phyloP scores from a whole-genome alignment of 2,113 vertebrate species.

The Urocynchramus pylzowi region DNA sequence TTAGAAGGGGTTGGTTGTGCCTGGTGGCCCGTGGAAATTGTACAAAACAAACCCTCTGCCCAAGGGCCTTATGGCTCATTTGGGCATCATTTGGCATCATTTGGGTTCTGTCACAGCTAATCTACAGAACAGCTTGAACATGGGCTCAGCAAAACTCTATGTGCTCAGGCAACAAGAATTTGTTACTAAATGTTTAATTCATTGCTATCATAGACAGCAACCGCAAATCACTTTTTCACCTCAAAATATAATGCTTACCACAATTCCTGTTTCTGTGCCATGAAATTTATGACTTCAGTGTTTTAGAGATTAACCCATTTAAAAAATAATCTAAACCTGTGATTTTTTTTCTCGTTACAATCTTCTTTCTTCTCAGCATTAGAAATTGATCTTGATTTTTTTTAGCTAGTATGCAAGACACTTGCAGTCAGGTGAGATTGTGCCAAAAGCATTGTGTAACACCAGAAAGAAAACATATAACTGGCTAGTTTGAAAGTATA shows the following conservation, averaged over 20 bases:
- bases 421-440: not conserved
- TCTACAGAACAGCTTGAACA: not conserved
- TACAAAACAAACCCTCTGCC: not conserved
- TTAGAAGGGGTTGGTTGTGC: not conserved
- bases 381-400: not conserved
- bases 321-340: not conserved
- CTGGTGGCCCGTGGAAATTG: not conserved
- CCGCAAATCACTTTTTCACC: not conserved
- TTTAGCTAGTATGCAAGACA: not conserved
- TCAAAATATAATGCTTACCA: not conserved
- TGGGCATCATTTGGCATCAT: fast-evolving
- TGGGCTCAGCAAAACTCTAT: not conserved
- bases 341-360: not conserved
- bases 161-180: not conserved
- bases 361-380: not conserved
- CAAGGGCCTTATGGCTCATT: not conserved
- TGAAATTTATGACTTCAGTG: not conserved
- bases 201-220: not conserved
- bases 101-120: not conserved
- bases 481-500: not conserved
- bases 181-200: not conserved
- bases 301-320: not conserved
- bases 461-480: not conserved
- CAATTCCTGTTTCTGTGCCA: not conserved
- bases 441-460: not conserved